Evolutionary conservation across 2,797 vertebrate species (phyloP).

Genomic region (Siniperca undulata): DNA sequence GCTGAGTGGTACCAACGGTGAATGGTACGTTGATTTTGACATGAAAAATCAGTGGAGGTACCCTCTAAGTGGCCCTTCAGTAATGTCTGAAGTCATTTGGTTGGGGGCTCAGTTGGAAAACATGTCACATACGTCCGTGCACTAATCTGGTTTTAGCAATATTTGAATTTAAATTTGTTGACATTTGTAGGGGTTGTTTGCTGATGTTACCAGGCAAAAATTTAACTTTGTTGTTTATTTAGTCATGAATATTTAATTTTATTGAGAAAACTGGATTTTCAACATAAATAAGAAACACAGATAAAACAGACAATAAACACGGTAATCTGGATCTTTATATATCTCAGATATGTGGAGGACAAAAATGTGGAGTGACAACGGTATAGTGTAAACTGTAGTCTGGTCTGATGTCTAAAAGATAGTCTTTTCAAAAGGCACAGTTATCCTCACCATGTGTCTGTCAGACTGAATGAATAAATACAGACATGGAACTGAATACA

Average conservation of each 20-base stretch:
- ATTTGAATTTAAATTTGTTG: neutral
- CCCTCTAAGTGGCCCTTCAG: neutral
- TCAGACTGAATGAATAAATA: constrained; percentile 34
- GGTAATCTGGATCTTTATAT: constrained; percentile 12
- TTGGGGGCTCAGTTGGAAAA: neutral
- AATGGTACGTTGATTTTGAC: neutral
- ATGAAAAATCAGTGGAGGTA: neutral
- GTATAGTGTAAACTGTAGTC: constrained; percentile 3
- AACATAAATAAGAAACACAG: neutral
- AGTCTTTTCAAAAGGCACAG: constrained; percentile 19
- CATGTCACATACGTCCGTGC: neutral
- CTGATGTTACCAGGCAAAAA: neutral
- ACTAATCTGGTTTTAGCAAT: neutral
- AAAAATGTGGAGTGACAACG: constrained; percentile 11
- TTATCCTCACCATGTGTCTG: neutral
- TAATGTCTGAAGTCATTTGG: neutral
- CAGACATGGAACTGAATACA: neutral
- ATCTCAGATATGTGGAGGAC: neutral
- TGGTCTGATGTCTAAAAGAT: neutral
- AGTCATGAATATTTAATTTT: neutral
- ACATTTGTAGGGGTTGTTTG: neutral
- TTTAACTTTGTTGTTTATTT: neutral
- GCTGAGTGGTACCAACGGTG: neutral
- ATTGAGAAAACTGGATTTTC: neutral
- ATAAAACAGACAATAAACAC: constrained; percentile 8